Percentiles rank a stretch among this genome's conserved stretches.
phyloP scores from a whole-genome alignment of 2,888 invertebrate genomes.

The Teleogryllus oceanicus region DNA sequence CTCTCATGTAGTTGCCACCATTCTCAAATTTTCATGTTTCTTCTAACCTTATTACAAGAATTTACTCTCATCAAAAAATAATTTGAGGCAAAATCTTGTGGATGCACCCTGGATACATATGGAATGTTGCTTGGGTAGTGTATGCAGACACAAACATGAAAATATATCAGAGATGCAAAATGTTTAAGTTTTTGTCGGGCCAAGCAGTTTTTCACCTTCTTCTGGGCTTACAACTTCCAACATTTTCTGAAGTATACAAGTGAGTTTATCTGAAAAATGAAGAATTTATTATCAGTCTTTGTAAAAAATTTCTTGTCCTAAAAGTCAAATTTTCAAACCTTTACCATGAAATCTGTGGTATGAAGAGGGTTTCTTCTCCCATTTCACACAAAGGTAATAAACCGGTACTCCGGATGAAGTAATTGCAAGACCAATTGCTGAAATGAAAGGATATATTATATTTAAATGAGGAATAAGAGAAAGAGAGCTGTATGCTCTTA shows the following conservation, averaged over 20 bases:
- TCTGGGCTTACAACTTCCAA: constrained; percentile 34
- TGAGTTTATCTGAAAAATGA: constrained; percentile 33
- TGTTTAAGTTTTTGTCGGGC: constrained; percentile 19
- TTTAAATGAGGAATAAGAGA: no score
- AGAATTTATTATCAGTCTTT: constrained; percentile 27
- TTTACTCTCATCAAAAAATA: no score
- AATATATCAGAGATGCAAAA: neutral
- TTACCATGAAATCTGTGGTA: constrained; percentile 31
- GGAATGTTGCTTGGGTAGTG: neutral
- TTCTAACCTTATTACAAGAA: no score
- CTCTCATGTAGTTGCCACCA: no score
- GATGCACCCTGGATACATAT: neutral
- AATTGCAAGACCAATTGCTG: constrained; percentile 67
- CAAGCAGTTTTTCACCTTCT: constrained; percentile 21
- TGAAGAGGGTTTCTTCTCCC: constrained; percentile 32
- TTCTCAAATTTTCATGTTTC: no score
- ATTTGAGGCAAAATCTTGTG: no score
- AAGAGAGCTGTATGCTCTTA: no score
- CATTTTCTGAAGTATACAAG: constrained; percentile 30
- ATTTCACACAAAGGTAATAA: constrained; percentile 44
- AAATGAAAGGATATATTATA: constrained; percentile 37
- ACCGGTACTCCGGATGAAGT: constrained; percentile 65
- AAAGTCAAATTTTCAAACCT: neutral
- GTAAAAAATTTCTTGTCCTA: neutral
- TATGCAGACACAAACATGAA: neutral